Conservation (phyloP, 1,140 invertebrate species). For the Camponotus floridanus region DNA sequence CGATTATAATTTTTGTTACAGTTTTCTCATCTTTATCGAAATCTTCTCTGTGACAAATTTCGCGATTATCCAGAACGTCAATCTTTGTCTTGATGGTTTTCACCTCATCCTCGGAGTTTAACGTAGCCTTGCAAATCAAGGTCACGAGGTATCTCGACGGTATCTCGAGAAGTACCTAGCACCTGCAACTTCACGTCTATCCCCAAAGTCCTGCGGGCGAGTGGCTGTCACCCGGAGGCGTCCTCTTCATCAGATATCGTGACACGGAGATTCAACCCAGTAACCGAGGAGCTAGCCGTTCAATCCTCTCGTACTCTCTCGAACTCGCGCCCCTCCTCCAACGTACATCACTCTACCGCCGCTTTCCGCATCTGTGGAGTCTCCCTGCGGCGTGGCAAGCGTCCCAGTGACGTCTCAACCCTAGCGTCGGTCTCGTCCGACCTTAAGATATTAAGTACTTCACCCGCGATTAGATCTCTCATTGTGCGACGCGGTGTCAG, state of each 20-base stretch:
- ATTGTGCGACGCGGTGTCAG: conserved; percentile 84
- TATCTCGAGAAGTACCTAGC: conserved; percentile 62
- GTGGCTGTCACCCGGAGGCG: conserved; percentile 80
- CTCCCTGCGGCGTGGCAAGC: conserved; percentile 45
- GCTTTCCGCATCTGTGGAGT: conserved; percentile 11
- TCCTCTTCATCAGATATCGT: conserved; percentile 82
- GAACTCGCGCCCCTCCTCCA: conserved; percentile 65
- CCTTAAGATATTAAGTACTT: conserved; percentile 87
- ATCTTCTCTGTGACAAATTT: conserved; percentile 30
- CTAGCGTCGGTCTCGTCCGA: conserved; percentile 76
- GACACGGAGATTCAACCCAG: conserved; percentile 79
- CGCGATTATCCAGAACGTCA: conserved; percentile 33
- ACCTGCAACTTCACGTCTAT: conserved; percentile 64
- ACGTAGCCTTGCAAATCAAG: conserved; percentile 57
- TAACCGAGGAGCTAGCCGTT: conserved; percentile 68
- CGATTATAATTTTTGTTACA: conserved; percentile 3
- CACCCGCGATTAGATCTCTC: conserved; percentile 86
- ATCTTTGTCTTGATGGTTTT: not conserved
- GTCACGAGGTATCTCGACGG: conserved; percentile 59
- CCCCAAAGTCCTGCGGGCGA: conserved; percentile 66
- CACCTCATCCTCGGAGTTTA: conserved; percentile 18
- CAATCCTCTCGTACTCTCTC: conserved; percentile 61
- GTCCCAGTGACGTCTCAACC: conserved; percentile 62
- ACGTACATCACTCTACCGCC: conserved; percentile 54
- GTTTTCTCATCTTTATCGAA: not conserved